Evolutionary conservation across 2,797 vertebrate genomes (phyloP).

Genomic region (Chelmon rostratus): DNA sequence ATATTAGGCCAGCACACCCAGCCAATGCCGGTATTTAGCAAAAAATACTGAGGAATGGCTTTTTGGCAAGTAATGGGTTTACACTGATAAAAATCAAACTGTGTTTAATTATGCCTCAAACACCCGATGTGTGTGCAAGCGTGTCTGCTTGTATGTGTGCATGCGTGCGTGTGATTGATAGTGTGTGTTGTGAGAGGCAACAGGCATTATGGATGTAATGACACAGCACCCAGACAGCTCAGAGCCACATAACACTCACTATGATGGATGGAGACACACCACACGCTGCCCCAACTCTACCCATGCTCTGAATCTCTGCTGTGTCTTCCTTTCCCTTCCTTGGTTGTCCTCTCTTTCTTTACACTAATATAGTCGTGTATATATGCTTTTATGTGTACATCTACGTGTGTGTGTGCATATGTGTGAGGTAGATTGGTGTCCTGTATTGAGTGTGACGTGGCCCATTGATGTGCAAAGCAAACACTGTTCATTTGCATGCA

Average conservation of each 20-base stretch:
- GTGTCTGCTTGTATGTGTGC: constrained; percentile 23
- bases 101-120: constrained; percentile 37
- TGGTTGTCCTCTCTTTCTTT: constrained; percentile 1
- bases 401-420: background rate
- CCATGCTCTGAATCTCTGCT: constrained; percentile 37
- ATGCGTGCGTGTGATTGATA: constrained; percentile 70
- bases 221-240: constrained; percentile 78
- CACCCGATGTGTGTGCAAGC: background rate
- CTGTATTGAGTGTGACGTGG: constrained; percentile 59
- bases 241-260: constrained; percentile 74
- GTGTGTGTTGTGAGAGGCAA: constrained; percentile 70
- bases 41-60: constrained; percentile 12
- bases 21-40: constrained; percentile 2
- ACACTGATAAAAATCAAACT: constrained; percentile 25
- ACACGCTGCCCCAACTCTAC: constrained; percentile 48
- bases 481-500: constrained; percentile 78
- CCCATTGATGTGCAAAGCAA: constrained; percentile 81
- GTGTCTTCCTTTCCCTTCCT: constrained; percentile 3
- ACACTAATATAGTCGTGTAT: background rate
- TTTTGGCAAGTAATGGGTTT: constrained; percentile 17
- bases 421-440: constrained; percentile 54
- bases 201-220: constrained; percentile 83
- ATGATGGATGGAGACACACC: constrained; percentile 73
- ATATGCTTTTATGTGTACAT: background rate
- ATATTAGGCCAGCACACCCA: constrained; percentile 39